Evolutionary conservation across 30 jellyfish, hydroid and myxozoan genomes (phyloP), one percentile per base, ranked within the genome.

Genomic region (Hydractinia echinata): DNA sequence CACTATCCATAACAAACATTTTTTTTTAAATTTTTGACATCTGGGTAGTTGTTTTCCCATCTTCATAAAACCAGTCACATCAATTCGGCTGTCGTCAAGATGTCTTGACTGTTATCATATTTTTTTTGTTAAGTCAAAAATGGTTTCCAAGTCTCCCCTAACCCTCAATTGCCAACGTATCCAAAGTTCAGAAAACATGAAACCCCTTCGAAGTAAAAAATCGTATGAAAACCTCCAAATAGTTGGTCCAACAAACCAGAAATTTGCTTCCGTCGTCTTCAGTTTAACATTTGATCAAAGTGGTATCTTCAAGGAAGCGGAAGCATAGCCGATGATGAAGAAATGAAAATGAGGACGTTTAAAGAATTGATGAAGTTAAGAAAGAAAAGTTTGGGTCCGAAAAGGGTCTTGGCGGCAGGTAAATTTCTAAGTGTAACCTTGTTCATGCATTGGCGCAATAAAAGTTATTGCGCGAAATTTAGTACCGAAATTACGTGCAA

Each of bases 371-470:
- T 51, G 64, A 82, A 10, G 85, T 54, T 13, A 77, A 54, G 74
- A 77, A 77, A 8, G 55, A 56, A n/a, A 55, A 55, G 76, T 61
- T 77, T 0, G 56, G 80, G n/a, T n/a, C 8, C 83, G 96, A 62
- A 88, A 85, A 76, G 89, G 86, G 5, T 92, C 98, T 16, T 92
- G 98, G 98, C 76, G 98, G 79, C 98, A 92, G 89, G 98, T 92
- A 78, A 54, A 44, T 52, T 21, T 7, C 4, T 11, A 8, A 14
- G 4, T 10, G 44, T 73, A 10, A n/a, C 15, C 51, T 73, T 11
- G 3, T 73, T 50, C 1, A 19, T 4, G 10, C 55, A 4, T 54
- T 76, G 1, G 6, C 79, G 20, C 48, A 49, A n/a, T 39, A 51
- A 18, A 5, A 49, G 18, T 18, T 55, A 6, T 13, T 52, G 44